Conservation (phyloP, 2,888 invertebrate genomes). For the Lasioglossum figueresi region DNA sequence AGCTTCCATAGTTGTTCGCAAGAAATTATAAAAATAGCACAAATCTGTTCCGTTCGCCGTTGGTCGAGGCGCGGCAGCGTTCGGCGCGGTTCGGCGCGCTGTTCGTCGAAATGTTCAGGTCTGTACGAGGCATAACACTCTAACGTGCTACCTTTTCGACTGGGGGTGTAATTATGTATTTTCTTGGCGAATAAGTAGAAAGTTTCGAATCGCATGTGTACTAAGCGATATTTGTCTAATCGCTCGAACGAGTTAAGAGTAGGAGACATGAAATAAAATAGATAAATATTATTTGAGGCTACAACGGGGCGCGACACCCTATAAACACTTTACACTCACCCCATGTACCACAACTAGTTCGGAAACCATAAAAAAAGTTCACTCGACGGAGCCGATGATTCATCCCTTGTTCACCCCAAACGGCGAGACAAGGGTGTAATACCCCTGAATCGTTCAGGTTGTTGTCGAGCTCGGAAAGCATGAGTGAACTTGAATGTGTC, state of each 20-base stretch:
- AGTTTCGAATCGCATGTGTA: neutral
- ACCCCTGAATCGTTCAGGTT: conserved; percentile 15
- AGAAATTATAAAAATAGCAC: no score
- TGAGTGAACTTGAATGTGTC: neutral
- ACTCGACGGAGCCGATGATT: conserved; percentile 11
- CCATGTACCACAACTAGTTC: neutral
- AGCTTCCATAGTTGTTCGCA: no score
- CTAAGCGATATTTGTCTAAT: neutral
- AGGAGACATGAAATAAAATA: neutral
- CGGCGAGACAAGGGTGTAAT: conserved; percentile 6
- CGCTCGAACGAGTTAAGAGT: neutral
- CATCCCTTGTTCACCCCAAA: conserved; percentile 8
- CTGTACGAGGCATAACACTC: no score
- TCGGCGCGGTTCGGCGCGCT: no score
- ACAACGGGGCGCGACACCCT: neutral
- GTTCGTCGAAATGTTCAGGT: no score
- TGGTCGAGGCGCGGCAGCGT: no score
- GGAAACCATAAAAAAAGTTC: conserved; percentile 16
- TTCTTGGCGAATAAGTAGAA: neutral
- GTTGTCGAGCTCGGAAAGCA: neutral
- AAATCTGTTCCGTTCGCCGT: no score
- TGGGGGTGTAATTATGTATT: neutral
- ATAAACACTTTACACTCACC: neutral
- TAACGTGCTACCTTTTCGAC: neutral
- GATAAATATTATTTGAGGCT: neutral